Base-by-base conservation (phyloP, 2,797 vertebrate genomes). In the Ctenosaura bakeri region DNA sequence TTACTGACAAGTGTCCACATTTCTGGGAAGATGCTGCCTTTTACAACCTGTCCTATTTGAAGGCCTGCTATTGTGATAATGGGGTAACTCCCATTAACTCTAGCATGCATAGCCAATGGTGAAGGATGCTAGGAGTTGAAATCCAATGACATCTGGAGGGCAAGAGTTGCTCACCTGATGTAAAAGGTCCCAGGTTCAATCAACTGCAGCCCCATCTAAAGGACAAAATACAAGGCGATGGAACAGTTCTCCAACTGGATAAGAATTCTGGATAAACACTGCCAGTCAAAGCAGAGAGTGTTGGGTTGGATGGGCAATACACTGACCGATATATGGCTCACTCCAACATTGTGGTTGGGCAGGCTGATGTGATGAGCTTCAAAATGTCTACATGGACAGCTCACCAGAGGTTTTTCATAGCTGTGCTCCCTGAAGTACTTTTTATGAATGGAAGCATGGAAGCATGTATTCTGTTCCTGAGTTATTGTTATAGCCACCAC, bases 21-120 rank as follows among this genome's bases (percentile, higher is more conserved):
- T 95, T 94, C 79, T 92, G 78, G 93, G 84, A 71, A 92, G 91
- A 91, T 91, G 85, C 7, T 86, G 62, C 89, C 64, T 32, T 89
- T 94, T 86, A 86, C 90, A 79, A 62, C 24, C 83, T 87, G 83
- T 88, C 78, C 76, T 56, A 56, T 94, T 94, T 94, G 59, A n/a
- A 89, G 81, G 32, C 88, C 85, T 81, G 59, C 10, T 74, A 8
- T 88, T 56, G 85, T 93, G 92, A 90, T 35, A 81, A 88, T 88
- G 77, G 89, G 32, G 50, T 50, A 85, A 85, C 32, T 13, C 4
- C 26, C 16, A 56, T 80, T 46, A 79, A 5, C 14, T 2, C 38
- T 66, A 84, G 82, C 38, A 4, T 18, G 24, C 38, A 84, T 42
- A 69, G 3, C 4, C 26, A 84, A 52, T 12, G 66, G 29, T 22